Evolutionary conservation across 1,140 invertebrate species (phyloP), one percentile per base, ranked within the genome.

Genomic region (Aradophagus sp.): DNA sequence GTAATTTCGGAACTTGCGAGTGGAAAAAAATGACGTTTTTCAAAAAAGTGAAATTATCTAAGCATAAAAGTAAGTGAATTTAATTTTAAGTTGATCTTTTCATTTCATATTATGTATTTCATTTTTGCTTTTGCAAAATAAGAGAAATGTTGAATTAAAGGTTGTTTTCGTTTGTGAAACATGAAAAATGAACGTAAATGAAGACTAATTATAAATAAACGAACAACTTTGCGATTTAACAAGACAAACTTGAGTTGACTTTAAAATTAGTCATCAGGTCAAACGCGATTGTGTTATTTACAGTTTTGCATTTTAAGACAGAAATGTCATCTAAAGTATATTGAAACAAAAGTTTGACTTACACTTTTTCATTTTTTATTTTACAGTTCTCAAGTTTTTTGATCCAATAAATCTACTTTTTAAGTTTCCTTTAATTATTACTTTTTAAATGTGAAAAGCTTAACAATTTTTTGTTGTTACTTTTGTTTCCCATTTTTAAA

Each of bases 1-100:
- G 16, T 36, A 39, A 27, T 27, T 17, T 10, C 4, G 2, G 31
- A 10, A 14, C 26, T 35, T 13, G 19, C 2, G 16, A 10, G 15
- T 13, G 17, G 34, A 19, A 1, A 1, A 35, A 71, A 48, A 84
- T 84, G 82, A 77, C 78, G 20, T 80, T 84, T 52, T 84, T 84
- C 47, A 83, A 82, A 39, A 84, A 83, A 55, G 52, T 84, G n/a
- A 77, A 77, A 73, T 83, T 82, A 42, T 67, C 82, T 23, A 77
- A 77, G 39, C 81, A 82, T 41, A 79, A 81, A 63, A 84, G 82
- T 84, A 61, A 83, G 82, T 83, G 2, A 35, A 7, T 27, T 62
- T 27, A 14, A 14, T 15, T 42, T 44, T 26, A 29, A 39, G 15
- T 45, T 41, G 10, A 2, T 17, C 17, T 19, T 59, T 59, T 4